Percentiles rank a stretch among this genome's conserved stretches.
Conservation (phyloP, 2,113 vertebrate species). For the Anhinga rufa region DNA sequence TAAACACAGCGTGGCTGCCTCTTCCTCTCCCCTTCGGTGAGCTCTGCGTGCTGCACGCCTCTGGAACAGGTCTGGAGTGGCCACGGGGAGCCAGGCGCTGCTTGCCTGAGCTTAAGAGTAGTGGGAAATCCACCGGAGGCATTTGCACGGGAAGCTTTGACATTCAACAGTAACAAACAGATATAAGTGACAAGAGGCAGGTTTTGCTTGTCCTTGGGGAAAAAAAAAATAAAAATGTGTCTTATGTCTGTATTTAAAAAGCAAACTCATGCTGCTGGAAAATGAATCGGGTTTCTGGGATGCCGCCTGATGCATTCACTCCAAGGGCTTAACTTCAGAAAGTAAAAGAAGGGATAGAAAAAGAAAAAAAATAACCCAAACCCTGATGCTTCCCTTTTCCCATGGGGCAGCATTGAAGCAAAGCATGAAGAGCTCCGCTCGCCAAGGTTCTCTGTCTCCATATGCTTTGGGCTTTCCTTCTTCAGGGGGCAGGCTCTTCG, state of each 20-base stretch:
- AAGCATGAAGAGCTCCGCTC: background rate
- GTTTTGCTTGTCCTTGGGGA: background rate
- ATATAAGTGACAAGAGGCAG: rapidly evolving
- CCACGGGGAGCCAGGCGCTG: background rate
- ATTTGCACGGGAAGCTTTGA: background rate
- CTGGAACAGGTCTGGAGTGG: background rate
- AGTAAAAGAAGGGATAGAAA: background rate
- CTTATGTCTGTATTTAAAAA: background rate
- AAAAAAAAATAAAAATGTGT: too few relatives aligned
- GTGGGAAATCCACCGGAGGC: background rate
- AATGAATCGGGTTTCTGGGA: background rate
- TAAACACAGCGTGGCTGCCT: background rate
- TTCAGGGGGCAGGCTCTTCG: background rate
- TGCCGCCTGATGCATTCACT: background rate
- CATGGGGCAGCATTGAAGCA: background rate
- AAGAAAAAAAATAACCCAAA: background rate
- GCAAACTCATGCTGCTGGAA: background rate
- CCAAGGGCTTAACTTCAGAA: background rate
- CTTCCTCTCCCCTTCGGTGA: background rate
- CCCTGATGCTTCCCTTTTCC: background rate
- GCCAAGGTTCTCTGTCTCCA: background rate
- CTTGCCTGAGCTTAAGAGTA: background rate
- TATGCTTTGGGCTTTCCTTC: background rate
- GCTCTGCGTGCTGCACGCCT: background rate
- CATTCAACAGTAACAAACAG: background rate